Evolutionary conservation across 2,113 vertebrate species (phyloP).

Genomic region (Neotragus moschatus): DNA sequence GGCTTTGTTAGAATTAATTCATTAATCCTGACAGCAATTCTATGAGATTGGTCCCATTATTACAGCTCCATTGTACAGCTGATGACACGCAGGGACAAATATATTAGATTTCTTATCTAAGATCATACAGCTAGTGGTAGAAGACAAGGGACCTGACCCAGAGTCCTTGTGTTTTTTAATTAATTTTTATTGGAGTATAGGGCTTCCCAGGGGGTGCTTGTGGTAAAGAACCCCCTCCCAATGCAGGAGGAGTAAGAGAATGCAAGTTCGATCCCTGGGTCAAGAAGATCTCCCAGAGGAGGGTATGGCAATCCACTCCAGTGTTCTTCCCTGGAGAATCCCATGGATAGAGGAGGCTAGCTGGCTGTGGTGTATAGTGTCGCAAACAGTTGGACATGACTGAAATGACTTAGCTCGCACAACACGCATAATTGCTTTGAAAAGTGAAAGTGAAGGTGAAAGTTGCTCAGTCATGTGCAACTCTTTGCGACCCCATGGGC

Average conservation of each 20-base stretch:
- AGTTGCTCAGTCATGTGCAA: rapidly evolving
- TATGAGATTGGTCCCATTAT: not conserved
- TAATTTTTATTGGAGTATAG: not conserved
- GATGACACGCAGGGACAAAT: not conserved
- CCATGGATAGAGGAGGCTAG: not conserved
- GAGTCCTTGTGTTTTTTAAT: not conserved
- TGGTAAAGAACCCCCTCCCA: not conserved
- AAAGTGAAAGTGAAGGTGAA: not conserved
- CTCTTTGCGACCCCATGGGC: not conserved
- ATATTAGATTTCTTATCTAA: not conserved
- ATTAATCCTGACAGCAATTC: not conserved
- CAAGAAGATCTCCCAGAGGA: not conserved
- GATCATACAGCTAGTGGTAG: not conserved
- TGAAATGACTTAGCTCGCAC: not conserved
- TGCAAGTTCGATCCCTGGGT: not conserved
- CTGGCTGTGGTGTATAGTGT: not conserved
- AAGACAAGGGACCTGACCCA: not conserved
- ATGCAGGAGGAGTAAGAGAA: not conserved
- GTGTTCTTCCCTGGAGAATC: not conserved
- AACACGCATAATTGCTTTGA: not conserved
- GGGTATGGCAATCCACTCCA: not conserved
- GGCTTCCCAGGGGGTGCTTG: not conserved
- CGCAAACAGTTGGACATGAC: not conserved
- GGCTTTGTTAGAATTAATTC: not conserved
- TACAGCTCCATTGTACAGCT: not conserved